A percentile compares a stretch with the other conserved stretches of the same genome.
These are phyloP conservation scores for Helogale parvula DNA, from an alignment of 2,113 vertebrate genomes.

Conservation along the genomic window DNA sequence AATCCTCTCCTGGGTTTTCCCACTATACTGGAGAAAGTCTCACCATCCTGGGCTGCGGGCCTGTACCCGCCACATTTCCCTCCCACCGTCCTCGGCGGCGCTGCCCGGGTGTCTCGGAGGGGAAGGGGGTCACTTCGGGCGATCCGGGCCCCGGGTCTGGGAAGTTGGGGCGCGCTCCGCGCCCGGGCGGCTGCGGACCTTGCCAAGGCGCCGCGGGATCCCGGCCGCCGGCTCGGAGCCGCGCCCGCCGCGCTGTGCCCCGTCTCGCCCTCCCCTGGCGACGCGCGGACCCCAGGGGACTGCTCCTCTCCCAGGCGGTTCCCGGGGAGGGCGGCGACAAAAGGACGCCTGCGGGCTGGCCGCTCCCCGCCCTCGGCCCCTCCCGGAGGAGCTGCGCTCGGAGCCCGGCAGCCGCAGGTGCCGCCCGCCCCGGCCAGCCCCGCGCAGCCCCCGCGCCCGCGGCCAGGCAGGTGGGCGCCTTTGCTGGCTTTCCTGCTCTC, in stretches of 20 bases:
- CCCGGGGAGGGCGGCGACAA: background rate
- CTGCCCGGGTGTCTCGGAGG: fast-evolving
- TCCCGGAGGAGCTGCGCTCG: background rate
- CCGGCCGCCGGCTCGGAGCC: background rate
- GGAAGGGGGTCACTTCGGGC: background rate
- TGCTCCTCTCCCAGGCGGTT: background rate
- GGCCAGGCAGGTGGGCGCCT: background rate
- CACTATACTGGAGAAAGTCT: background rate
- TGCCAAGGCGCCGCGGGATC: background rate
- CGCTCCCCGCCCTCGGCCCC: background rate
- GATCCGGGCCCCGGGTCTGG: background rate
- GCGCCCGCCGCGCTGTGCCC: background rate
- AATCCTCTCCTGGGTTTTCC: fast-evolving
- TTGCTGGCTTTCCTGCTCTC: too few species aligned
- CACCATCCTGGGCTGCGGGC: background rate
- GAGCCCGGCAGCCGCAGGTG: slow-evolving; percentile 40
- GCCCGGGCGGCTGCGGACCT: fast-evolving
- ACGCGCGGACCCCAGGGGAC: background rate
- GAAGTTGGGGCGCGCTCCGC: background rate
- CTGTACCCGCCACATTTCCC: background rate
- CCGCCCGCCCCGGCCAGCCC: background rate
- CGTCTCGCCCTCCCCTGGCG: background rate
- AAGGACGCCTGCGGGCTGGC: background rate
- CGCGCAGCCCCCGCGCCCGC: background rate
- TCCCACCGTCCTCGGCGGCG: background rate